Percentiles rank a stretch among this genome's conserved stretches.
phyloP scores from a whole-genome alignment of 2,888 invertebrate genomes.

The Coelinius sp. region DNA sequence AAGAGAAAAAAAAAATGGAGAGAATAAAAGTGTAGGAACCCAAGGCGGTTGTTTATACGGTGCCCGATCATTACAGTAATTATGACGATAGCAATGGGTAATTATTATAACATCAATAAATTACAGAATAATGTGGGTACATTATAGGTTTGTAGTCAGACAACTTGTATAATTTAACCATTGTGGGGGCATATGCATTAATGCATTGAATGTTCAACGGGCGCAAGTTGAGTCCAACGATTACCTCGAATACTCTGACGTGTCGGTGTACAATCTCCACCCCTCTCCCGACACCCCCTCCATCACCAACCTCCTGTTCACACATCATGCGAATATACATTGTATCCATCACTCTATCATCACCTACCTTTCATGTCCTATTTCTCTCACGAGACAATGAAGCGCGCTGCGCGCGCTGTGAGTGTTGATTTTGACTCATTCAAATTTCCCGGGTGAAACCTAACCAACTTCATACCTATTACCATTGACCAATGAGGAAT shows the following conservation, averaged over 20 bases:
- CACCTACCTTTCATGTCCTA: conserved; percentile 32
- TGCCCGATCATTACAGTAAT: conserved; percentile 54
- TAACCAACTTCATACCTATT: too few species aligned
- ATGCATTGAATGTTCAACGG: conserved; percentile 43
- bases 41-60: conserved; percentile 52
- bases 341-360: conserved; percentile 49
- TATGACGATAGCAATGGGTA: conserved; percentile 51
- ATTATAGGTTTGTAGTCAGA: conserved; percentile 50
- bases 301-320: neutral
- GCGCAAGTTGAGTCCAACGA: conserved; percentile 44
- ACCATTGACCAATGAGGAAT: too few species aligned
- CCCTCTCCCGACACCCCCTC: neutral
- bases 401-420: too few species aligned
- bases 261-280: conserved; percentile 22
- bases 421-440: too few species aligned
- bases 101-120: conserved; percentile 56
- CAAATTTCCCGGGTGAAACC: too few species aligned
- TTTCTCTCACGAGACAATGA: too few species aligned
- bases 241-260: conserved; percentile 48
- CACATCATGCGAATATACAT: conserved; percentile 35
- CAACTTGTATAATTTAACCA: conserved; percentile 48
- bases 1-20: neutral
- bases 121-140: conserved; percentile 54
- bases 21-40: conserved; percentile 3
- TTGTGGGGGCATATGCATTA: conserved; percentile 4